These are phyloP conservation scores for Odontomyia ornata DNA, from an alignment of 2,888 invertebrate genomes.

Conservation along the genomic window DNA sequence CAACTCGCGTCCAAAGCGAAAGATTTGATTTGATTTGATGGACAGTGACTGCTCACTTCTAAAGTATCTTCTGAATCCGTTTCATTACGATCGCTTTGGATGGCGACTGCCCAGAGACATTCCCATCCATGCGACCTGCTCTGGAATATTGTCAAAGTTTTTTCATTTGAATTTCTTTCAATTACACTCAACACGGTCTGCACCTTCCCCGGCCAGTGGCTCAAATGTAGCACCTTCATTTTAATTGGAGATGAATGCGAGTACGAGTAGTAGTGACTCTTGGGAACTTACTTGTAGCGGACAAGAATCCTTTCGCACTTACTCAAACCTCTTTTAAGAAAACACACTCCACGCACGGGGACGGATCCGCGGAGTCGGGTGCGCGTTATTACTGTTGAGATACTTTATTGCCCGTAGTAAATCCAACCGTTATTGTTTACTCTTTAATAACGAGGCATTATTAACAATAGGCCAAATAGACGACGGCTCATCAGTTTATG, in stretches of 20 bases:
- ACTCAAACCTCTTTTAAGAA: background rate
- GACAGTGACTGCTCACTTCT: conserved; percentile 23
- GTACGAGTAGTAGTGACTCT: background rate
- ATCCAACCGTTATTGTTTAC: conserved; percentile 31
- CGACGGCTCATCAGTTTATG: background rate
- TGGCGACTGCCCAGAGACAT: background rate
- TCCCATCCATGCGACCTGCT: background rate
- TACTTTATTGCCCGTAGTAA: conserved; percentile 35
- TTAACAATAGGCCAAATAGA: conserved; percentile 33
- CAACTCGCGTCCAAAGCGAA: background rate
- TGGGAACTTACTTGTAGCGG: background rate
- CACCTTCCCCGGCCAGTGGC: too few species aligned
- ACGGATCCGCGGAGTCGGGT: too few species aligned
- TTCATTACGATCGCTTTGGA: conserved; percentile 12
- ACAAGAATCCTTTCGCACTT: background rate
- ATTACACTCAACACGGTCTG: background rate
- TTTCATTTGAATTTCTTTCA: background rate
- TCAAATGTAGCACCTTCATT: conserved; percentile 25
- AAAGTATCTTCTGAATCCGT: conserved; percentile 31
- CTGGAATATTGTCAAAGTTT: conserved; percentile 5
- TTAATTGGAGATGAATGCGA: conserved; percentile 25
- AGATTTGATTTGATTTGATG: background rate
- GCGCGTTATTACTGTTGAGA: background rate
- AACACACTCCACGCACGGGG: conserved; percentile 8
- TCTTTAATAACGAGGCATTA: conserved; percentile 41